Evolutionary conservation across 1,140 invertebrate species (phyloP), one percentile per base, ranked within the genome.

Genomic region (Brachionus calyciflorus): DNA sequence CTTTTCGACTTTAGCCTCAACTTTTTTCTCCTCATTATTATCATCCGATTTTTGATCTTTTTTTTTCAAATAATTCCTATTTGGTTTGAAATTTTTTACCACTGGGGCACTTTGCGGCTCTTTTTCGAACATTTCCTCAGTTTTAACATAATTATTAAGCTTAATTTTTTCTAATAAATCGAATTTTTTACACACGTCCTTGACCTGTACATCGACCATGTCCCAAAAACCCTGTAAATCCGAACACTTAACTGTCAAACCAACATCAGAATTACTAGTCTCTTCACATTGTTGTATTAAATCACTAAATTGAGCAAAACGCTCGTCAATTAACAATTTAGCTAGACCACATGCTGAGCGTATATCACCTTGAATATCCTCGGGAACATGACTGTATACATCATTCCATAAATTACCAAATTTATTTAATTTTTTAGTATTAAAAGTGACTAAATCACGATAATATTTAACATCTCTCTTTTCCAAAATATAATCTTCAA

Each of bases 181-280:
- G 40, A 73, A 73, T 26, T 73, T 73, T 37, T 33, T 26, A 10
- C 28, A 17, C 5, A 73, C 69, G 26, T 73, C 69, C n/a, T 73
- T 55, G 9, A 73, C 28, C 33, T 73, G 69, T 3, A 49, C 51
- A 41, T 51, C 46, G 10, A 73, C 69, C 69, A 73, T 73, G 46
- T 73, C 69, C 69, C 69, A 73, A 41, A 73, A 73, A 0, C 69
- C 69, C 28, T 73, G 69, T 37, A 73, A 49, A 37, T 73, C 69
- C 12, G 46, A 33, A 17, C 69, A 73, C 28, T 55, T 49, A 24
- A 73, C 69, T 12, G 51, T 33, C 2, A 51, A 24, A n/a, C 69
- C 69, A 12, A 0, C 24, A 5, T 73, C 24, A 19, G 3, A 21
- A 3, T 41, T 41, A 17, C 21, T 40, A 1, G 46, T 51, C 30